Conservation (phyloP, 1,140 invertebrate genomes). For the Drosophila chauvacae region DNA sequence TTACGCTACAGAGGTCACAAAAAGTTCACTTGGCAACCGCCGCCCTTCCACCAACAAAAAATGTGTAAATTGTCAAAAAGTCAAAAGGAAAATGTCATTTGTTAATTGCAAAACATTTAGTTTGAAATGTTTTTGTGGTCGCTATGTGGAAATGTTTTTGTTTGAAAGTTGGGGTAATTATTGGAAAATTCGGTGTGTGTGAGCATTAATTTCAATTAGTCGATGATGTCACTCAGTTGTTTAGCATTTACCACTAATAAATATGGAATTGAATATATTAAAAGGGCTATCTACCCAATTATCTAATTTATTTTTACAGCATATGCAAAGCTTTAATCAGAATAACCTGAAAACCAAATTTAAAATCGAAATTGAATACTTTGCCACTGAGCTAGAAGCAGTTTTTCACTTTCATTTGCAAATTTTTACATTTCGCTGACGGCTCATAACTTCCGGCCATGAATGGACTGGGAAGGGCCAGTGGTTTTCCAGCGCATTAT, state of each 20-base stretch:
- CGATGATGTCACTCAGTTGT: conserved; percentile 30
- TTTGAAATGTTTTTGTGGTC: conserved; percentile 43
- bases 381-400: conserved; percentile 28
- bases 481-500: conserved; percentile 53
- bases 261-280: not conserved
- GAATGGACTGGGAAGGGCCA: conserved; percentile 14
- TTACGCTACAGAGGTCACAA: conserved; percentile 22
- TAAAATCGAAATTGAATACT: conserved; percentile 45
- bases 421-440: conserved; percentile 60
- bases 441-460: conserved; percentile 58
- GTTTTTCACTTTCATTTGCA: conserved; percentile 52
- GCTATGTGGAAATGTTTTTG: conserved; percentile 31
- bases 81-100: conserved; percentile 62
- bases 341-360: conserved; percentile 1
- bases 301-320: conserved; percentile 1
- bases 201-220: conserved; percentile 45
- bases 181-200: conserved; percentile 17
- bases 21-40: conserved; percentile 22
- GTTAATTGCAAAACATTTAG: conserved; percentile 73
- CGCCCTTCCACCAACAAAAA: conserved; percentile 14
- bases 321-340: not conserved
- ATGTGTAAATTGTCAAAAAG: conserved; percentile 65
- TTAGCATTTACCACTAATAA: conserved; percentile 5
- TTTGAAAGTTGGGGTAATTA: conserved; percentile 25
- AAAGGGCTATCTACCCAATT: not conserved